phyloP scores from a whole-genome alignment of 2,797 vertebrate genomes.

The Psittacula echo region DNA sequence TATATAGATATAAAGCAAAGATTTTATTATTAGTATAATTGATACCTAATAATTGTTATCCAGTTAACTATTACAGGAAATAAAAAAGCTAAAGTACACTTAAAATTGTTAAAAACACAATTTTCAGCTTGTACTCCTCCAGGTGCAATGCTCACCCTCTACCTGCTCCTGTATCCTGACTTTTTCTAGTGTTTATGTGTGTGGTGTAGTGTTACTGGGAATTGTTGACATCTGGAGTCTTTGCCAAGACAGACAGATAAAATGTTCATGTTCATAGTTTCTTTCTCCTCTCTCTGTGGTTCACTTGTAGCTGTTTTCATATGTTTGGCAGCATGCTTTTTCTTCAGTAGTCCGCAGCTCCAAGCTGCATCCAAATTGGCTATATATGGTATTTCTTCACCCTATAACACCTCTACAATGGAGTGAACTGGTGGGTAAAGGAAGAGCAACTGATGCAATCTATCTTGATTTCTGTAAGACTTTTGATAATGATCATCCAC shows the following conservation, averaged over 20 bases:
- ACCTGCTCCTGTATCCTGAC: background rate
- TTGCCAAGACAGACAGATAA: background rate
- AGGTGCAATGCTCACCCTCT: background rate
- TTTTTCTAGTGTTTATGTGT: rapidly evolving
- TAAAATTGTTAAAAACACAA: background rate
- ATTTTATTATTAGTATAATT: background rate
- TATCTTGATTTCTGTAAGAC: background rate
- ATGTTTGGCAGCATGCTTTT: background rate
- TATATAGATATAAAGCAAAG: background rate
- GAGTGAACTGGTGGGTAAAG: background rate
- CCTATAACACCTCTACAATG: background rate
- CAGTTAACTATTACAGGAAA: background rate
- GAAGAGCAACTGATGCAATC: background rate
- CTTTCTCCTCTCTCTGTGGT: background rate
- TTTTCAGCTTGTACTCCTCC: background rate
- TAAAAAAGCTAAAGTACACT: background rate
- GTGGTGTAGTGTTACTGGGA: background rate
- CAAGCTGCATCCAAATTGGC: background rate
- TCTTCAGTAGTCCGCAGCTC: background rate
- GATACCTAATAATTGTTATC: background rate
- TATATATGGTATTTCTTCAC: background rate
- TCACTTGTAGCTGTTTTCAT: background rate
- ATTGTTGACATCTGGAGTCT: background rate
- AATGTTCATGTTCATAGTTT: background rate
- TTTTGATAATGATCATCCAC: rapidly evolving